Base-by-base conservation (phyloP, 2,888 invertebrate genomes). In the Philereme vetulata region DNA sequence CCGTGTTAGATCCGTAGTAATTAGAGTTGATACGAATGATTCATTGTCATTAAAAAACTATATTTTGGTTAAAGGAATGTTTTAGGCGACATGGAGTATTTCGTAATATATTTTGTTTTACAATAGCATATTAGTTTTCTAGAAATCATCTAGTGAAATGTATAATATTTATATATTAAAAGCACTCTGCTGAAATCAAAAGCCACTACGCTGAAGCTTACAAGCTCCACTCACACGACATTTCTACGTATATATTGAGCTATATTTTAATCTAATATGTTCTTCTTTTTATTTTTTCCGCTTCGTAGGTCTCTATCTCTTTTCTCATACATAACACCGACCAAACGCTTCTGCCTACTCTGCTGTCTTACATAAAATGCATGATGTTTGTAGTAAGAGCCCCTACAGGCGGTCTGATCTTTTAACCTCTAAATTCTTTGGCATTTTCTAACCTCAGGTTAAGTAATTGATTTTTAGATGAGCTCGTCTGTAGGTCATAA, bases 1-100 rank as follows among this genome's bases (percentile, higher is more conserved):
- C 68, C 80, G 74, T 86, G 82, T 85, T 82, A 85, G 81, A 73
- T 64, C 65, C 72, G 82, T 84, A 80, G 78, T 74, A 69, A 69
- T 69, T 81, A 81, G 76, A 75, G 68, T 72, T 78, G 62, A 71
- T 68, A 72, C 72, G 65, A 75, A 68, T 74, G 66, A 70, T 63
- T 62, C 60, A 62, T 62, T 60, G 61, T 68, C 62, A 54, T 64
- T 51, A 49, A 54, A 64, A 61, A 62, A 54, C 57, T 42, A 43
- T 49, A 5, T 49, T 66, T 76, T 78, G 72, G 74, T 80, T 81
- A 66, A 86, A 81, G 84, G 89, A 89, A 90, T 90, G 88, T 82
- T 74, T 75, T 86, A 88, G 87, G 88, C 78, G 81, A 83, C 80
- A 79, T 86, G 81, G 82, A 83, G 82, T 78, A 81, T 85, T 78